Percentiles rank a stretch among this genome's conserved stretches.
phyloP scores from a whole-genome alignment of 92 coral and sea anemone genomes.

The Nematostella vectensis region DNA sequence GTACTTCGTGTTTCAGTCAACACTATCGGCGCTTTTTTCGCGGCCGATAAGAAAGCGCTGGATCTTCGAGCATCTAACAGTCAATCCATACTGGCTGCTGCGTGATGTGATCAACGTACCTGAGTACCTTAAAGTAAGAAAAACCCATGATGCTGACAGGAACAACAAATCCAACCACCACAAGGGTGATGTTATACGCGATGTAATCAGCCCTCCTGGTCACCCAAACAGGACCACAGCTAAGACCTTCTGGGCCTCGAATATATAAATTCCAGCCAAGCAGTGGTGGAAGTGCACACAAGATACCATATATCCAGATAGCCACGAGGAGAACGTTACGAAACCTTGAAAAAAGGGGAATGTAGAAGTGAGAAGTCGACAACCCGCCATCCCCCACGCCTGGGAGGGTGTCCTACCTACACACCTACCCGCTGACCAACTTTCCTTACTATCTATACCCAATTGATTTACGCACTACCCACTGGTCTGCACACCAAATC shows the following conservation, averaged over 20 bases:
- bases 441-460: no score
- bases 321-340: no score
- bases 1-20: no score
- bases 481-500: no score
- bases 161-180: conserved; percentile 41
- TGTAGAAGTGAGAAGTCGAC: no score
- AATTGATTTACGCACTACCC: no score
- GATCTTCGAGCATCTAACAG: neutral
- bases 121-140: conserved; percentile 36
- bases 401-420: no score
- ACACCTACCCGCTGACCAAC: no score
- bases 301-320: conserved; percentile 47
- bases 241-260: conserved; percentile 55
- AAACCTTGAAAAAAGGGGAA: no score
- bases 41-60: neutral
- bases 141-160: conserved; percentile 28
- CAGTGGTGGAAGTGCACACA: conserved; percentile 44
- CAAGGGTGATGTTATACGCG: conserved; percentile 33
- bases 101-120: conserved; percentile 16
- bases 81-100: neutral
- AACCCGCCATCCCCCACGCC: no score
- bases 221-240: conserved; percentile 69
- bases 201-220: conserved; percentile 14
- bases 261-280: conserved; percentile 52
- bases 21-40: no score